phyloP scores from a whole-genome alignment of 2,888 invertebrate species.

The Tipula confusa region DNA sequence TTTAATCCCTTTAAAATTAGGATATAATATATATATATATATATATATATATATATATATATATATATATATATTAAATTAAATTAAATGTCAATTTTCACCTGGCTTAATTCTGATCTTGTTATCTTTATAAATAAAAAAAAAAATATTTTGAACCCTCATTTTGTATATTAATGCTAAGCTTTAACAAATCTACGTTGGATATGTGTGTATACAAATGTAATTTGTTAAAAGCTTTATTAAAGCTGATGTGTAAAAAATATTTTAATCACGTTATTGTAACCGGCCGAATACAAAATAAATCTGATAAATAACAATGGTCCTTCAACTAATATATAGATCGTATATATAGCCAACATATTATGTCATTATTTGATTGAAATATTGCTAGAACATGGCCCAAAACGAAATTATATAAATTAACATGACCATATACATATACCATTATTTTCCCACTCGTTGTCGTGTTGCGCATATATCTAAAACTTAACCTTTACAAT shows the following conservation, averaged over 20 bases:
- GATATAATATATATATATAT: not conserved
- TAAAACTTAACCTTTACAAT: not conserved
- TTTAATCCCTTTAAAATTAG: not conserved
- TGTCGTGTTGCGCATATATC: too few relatives aligned
- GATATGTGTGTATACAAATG: not conserved
- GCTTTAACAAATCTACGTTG: not conserved
- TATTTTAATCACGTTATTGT: not conserved
- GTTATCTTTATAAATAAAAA: not conserved
- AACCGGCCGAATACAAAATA: not conserved
- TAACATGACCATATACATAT: too few relatives aligned
- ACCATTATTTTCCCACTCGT: too few relatives aligned
- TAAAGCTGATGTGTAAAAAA: not conserved
- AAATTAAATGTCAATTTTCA: constrained; percentile 25
- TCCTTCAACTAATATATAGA: too few relatives aligned
- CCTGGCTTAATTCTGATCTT: constrained; percentile 25
- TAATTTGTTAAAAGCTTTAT: not conserved
- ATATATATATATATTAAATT: not conserved
- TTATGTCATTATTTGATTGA: too few relatives aligned
- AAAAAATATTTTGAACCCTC: not conserved
- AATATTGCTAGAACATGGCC: too few relatives aligned
- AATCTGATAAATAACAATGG: not conserved
- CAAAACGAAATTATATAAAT: too few relatives aligned
- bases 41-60: not conserved
- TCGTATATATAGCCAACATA: too few relatives aligned
- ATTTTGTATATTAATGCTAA: not conserved